phyloP scores from a whole-genome alignment of 2,888 invertebrate genomes.

The Tipula vernalis region DNA sequence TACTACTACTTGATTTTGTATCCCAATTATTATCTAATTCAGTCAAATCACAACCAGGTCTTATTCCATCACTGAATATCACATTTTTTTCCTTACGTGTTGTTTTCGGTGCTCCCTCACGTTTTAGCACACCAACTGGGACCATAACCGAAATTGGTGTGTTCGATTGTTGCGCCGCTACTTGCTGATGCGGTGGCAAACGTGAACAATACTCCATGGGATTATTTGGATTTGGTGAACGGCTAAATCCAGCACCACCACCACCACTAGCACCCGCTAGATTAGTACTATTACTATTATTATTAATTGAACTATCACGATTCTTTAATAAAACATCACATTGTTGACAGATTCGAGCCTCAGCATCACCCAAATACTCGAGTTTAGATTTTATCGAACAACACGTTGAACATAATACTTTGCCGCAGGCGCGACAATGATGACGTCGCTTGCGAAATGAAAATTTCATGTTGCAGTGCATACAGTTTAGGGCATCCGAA shows the following conservation, averaged over 20 bases:
- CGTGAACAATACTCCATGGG: conserved; percentile 80
- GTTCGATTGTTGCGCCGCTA: conserved; percentile 35
- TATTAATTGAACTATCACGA: conserved; percentile 22
- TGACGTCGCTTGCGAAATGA: conserved; percentile 72
- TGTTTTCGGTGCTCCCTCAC: conserved; percentile 36
- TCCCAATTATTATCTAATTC: conserved; percentile 57
- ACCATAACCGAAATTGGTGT: conserved; percentile 65
- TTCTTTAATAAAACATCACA: conserved; percentile 49
- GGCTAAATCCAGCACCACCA: conserved; percentile 17
- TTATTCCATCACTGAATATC: conserved; percentile 81
- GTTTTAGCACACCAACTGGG: conserved; percentile 68
- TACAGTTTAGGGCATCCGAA: conserved; percentile 62
- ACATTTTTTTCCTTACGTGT: conserved; percentile 55
- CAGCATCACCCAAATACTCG: conserved; percentile 59
- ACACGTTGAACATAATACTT: conserved; percentile 67
- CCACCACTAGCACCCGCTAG: conserved; percentile 12
- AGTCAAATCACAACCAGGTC: conserved; percentile 75
- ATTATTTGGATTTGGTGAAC: conserved; percentile 69
- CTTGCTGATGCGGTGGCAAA: conserved; percentile 65
- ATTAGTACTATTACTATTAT: conserved; percentile 12
- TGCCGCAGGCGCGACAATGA: conserved; percentile 79
- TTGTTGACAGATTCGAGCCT: conserved; percentile 63
- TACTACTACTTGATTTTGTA: conserved; percentile 27
- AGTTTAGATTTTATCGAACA: conserved; percentile 58
- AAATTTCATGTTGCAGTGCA: conserved; percentile 71